Evolutionary conservation across 2,888 invertebrate genomes (phyloP).

Genomic region (Mimas tiliae): DNA sequence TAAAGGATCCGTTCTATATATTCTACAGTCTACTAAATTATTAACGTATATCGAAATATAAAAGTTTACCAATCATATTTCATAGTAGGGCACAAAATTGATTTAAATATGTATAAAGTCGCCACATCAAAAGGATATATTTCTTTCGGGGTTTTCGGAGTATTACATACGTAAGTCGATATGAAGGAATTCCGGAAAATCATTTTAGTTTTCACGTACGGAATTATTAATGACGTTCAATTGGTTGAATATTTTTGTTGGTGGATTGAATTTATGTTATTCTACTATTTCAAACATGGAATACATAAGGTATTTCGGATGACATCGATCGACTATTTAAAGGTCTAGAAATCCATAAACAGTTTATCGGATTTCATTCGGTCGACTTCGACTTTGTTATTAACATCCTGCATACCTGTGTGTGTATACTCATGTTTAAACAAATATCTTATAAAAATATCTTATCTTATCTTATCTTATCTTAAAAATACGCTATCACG

Average conservation of each 20-base stretch:
- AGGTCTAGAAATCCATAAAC: too few species aligned
- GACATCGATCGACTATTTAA: too few species aligned
- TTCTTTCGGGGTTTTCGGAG: slow-evolving; percentile 26
- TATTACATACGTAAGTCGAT: slow-evolving; percentile 28
- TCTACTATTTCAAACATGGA: not conserved
- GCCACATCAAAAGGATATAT: slow-evolving; percentile 34
- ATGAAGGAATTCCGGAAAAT: slow-evolving; percentile 23
- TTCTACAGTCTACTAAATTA: too few species aligned
- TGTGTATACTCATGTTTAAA: too few species aligned
- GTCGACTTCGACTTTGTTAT: too few species aligned
- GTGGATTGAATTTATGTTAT: not conserved
- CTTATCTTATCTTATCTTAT: too few species aligned
- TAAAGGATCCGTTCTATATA: too few species aligned
- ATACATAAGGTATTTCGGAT: too few species aligned
- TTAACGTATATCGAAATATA: not conserved
- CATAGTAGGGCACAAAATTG: slow-evolving; percentile 24
- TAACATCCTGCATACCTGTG: too few species aligned
- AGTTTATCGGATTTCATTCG: too few species aligned
- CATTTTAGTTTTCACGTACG: slow-evolving; percentile 24
- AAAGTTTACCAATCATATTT: slow-evolving; percentile 2
- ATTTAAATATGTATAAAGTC: slow-evolving; percentile 35
- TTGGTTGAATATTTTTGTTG: slow-evolving; percentile 7
- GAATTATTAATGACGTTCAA: slow-evolving; percentile 16
- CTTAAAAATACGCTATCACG: too few species aligned
- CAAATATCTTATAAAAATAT: too few species aligned